Evolutionary conservation across 2,888 invertebrate species (phyloP), one percentile per base, ranked within the genome.

Genomic region (Mesoligia furuncula): DNA sequence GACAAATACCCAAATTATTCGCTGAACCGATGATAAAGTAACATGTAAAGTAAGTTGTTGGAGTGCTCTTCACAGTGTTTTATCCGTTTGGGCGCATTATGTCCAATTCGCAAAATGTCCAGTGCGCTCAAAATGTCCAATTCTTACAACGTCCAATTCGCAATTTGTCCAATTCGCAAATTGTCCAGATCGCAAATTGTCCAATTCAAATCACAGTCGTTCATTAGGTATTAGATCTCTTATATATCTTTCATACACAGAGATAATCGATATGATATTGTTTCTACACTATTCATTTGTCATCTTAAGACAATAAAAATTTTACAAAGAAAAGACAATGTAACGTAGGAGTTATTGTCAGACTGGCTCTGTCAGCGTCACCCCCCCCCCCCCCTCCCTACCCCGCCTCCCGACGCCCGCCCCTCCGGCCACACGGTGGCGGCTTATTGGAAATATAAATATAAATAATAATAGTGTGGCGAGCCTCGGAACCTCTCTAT

Each of bases 391-490:
- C 36, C 15, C n/a, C n/a, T n/a, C 42, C n/a, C 13, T 8, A 17
- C 27, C 31, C 20, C 13, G 17, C 27, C 27, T 27, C 15, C 69
- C 11, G 0, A 39, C 42, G 0, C 45, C 54, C 24, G 54, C 57
- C 57, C 20, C 13, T 20, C 54, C 36, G 66, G 39, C 51, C 75
- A 61, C 54, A 17, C 42, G 51, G 59, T 4, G 62, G 68, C 39
- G 45, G 65, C 67, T 80, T 85, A 85, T 86, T 86, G 80, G 69
- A 80, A 84, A 84, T 84, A 80, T 85, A 86, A n/a, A n/a, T n/a
- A n/a, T n/a, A n/a, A n/a, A n/a, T n/a, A 77, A 77, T 86, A 87
- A 84, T 74, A 27, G 42, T 51, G 57, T 45, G 62, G 64, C 20
- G 72, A 69, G 42, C n/a, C 57, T 75, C 75, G 75, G 13, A 51